Evolutionary conservation across 2,113 vertebrate genomes (phyloP).

Genomic region (Xiphophorus hellerii): DNA sequence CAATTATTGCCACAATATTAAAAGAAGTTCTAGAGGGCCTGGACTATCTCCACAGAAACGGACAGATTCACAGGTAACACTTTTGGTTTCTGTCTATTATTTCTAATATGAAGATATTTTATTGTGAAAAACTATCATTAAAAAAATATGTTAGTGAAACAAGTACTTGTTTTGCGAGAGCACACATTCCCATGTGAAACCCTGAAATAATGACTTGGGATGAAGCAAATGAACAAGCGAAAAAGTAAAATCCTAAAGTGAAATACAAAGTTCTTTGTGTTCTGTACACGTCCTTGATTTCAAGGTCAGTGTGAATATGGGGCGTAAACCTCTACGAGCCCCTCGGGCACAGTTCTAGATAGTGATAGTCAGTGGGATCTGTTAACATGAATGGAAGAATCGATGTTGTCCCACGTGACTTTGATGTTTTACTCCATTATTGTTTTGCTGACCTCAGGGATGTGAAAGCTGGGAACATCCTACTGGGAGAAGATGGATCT

Average conservation of each 20-base stretch:
- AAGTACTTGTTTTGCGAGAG: not conserved
- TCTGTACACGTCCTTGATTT: slow-evolving; percentile 40
- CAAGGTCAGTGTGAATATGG: slow-evolving; percentile 57
- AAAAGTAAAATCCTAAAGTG: not conserved
- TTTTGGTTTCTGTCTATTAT: not conserved
- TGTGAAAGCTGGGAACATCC: slow-evolving; percentile 98
- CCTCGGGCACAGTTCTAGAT: slow-evolving; percentile 53
- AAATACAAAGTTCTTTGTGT: not conserved
- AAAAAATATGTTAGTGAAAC: not conserved
- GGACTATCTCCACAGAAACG: slow-evolving; percentile 97
- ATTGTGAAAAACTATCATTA: not conserved
- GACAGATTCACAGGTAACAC: slow-evolving; percentile 96
- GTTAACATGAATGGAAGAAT: slow-evolving; percentile 57
- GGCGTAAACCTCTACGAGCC: slow-evolving; percentile 15
- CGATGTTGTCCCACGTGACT: slow-evolving; percentile 61
- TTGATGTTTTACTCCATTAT: slow-evolving; percentile 51
- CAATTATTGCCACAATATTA: slow-evolving; percentile 96
- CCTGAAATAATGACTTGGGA: not conserved
- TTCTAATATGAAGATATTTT: not conserved
- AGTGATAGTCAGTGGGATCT: slow-evolving; percentile 32
- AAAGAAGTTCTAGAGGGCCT: slow-evolving; percentile 97
- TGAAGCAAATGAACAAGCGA: not conserved
- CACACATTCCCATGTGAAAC: not conserved
- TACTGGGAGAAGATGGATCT: slow-evolving; percentile 96
- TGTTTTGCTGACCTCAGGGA: slow-evolving; percentile 84